Percentiles rank a stretch among this genome's conserved stretches.
These are phyloP conservation scores for Nyctereutes procyonoides DNA, from an alignment of 2,113 vertebrate genomes.

Conservation along the genomic window DNA sequence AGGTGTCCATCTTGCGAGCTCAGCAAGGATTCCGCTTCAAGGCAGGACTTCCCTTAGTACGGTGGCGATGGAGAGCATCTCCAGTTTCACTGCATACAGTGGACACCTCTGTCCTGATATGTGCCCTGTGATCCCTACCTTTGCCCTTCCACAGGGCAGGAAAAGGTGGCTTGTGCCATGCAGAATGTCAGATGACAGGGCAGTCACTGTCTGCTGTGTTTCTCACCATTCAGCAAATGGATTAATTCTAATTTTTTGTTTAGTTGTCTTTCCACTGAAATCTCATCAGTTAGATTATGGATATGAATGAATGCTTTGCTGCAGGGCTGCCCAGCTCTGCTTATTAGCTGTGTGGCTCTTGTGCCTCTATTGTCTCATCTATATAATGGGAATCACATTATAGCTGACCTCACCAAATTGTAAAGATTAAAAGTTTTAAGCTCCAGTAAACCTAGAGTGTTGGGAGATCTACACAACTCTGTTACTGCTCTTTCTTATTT, in stretches of 20 bases:
- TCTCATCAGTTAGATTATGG: background rate
- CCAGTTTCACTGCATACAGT: background rate
- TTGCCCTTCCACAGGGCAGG: fast-evolving
- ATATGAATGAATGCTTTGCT: background rate
- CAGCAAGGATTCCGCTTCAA: fast-evolving
- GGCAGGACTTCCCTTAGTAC: background rate
- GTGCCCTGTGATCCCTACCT: background rate
- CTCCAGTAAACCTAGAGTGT: fast-evolving
- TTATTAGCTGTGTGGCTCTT: background rate
- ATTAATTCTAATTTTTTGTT: background rate
- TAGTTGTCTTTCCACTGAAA: background rate
- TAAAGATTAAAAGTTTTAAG: no score
- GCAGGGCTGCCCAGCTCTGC: fast-evolving
- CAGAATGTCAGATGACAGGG: fast-evolving
- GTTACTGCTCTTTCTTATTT: background rate
- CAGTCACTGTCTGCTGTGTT: background rate
- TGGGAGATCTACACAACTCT: fast-evolving
- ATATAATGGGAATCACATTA: background rate
- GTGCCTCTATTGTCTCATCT: background rate
- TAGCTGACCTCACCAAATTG: background rate
- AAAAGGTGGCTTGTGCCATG: fast-evolving
- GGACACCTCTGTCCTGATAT: background rate
- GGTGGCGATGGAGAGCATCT: fast-evolving
- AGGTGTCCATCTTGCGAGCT: background rate
- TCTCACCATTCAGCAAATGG: background rate